Conservation (phyloP, 2,888 invertebrate genomes). For the Drosophila imparisetae region DNA sequence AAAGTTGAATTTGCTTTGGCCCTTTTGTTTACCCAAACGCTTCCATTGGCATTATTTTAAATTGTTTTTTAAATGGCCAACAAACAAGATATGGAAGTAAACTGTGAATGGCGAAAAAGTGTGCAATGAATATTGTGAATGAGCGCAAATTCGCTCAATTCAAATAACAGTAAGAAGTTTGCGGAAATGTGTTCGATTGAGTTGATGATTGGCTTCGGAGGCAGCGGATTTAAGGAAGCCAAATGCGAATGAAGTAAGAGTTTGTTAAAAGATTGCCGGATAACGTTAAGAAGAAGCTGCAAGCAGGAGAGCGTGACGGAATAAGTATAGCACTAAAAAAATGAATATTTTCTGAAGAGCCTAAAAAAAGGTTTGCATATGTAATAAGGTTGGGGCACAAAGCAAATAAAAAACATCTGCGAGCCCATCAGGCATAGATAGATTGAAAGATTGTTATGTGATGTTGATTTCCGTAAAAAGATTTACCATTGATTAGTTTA, state of each 20-base stretch:
- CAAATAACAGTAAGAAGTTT: slow-evolving; percentile 27
- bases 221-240: too few relatives aligned
- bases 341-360: not conserved
- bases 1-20: slow-evolving; percentile 44
- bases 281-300: not conserved
- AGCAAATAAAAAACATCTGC: not conserved
- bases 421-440: not conserved
- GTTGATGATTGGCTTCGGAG: slow-evolving; percentile 18
- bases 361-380: slow-evolving; percentile 12
- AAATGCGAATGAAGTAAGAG: slow-evolving; percentile 2
- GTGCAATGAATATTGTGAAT: slow-evolving; percentile 1
- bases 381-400: not conserved
- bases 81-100: slow-evolving; percentile 38
- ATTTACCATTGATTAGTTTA: slow-evolving; percentile 3
- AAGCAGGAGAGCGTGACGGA: not conserved
- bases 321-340: not conserved
- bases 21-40: slow-evolving; percentile 45
- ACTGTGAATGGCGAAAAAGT: slow-evolving; percentile 8
- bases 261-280: slow-evolving; percentile 15
- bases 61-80: slow-evolving; percentile 64
- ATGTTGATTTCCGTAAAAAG: slow-evolving; percentile 7
- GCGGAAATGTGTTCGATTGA: slow-evolving; percentile 33
- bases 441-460: slow-evolving; percentile 10
- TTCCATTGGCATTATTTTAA: slow-evolving; percentile 50
- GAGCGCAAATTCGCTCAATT: not conserved